phyloP scores from a whole-genome alignment of 1,140 invertebrate species.

The Bombus polaris region DNA sequence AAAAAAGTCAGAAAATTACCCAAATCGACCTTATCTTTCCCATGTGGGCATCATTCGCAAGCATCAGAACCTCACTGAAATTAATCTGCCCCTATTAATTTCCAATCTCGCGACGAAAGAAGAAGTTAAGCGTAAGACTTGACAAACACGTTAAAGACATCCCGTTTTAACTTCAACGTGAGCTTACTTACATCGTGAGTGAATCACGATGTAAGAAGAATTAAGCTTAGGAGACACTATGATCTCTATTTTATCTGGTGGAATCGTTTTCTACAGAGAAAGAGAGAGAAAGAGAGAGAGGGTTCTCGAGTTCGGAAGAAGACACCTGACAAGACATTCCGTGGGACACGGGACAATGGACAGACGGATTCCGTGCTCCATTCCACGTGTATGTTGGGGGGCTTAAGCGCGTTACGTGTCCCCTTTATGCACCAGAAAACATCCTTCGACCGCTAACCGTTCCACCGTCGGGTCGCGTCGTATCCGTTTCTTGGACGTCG shows the following conservation, averaged over 20 bases:
- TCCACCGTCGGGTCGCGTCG: not conserved
- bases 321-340: slow-evolving; percentile 2
- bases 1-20: too few species aligned
- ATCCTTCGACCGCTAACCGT: not conserved
- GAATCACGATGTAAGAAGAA: not conserved
- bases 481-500: slow-evolving; percentile 7
- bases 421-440: slow-evolving; percentile 29
- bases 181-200: not conserved
- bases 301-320: not conserved
- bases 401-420: slow-evolving; percentile 46
- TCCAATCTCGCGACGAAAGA: too few species aligned
- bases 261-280: not conserved
- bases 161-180: not conserved
- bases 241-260: slow-evolving; percentile 18
- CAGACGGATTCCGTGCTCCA: not conserved
- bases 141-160: too few species aligned
- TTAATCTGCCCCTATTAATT: too few species aligned
- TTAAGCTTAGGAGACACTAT: not conserved
- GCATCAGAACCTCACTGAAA: too few species aligned
- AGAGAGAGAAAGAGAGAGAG: too few species aligned
- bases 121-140: too few species aligned
- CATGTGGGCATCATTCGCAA: too few species aligned
- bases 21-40: too few species aligned
- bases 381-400: not conserved
- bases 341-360: not conserved